Conservation (phyloP, 1,140 invertebrate genomes). For the Drosophila setifemur region DNA sequence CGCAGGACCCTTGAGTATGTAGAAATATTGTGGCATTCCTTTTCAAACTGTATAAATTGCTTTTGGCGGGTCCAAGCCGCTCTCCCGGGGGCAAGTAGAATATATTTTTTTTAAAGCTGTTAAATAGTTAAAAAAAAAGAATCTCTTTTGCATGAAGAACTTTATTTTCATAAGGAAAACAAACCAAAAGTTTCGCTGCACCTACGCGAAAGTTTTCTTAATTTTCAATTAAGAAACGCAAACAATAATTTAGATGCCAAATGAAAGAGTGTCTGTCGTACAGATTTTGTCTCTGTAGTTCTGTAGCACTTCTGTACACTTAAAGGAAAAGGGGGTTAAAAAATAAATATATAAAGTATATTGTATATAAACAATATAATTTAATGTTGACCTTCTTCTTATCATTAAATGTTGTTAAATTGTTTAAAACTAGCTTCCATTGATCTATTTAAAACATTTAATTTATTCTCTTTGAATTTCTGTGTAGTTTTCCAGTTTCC, state of each 20-base stretch:
- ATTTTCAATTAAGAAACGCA: constrained; percentile 69
- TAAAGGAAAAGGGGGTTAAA: too few relatives aligned
- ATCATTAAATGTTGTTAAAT: too few relatives aligned
- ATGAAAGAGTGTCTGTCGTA: constrained; percentile 42
- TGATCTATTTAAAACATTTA: too few relatives aligned
- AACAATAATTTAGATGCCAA: constrained; percentile 63
- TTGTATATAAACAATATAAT: too few relatives aligned
- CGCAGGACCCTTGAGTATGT: constrained; percentile 34
- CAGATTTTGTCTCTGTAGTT: neutral
- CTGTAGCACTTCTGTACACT: constrained; percentile 2
- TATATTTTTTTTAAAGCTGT: constrained; percentile 15
- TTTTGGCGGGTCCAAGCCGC: constrained; percentile 25
- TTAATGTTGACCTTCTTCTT: too few relatives aligned
- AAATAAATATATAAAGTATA: too few relatives aligned
- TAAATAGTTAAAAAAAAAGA: constrained; percentile 3
- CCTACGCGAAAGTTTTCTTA: constrained; percentile 46
- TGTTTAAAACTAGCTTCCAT: too few relatives aligned
- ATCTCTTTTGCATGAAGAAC: neutral
- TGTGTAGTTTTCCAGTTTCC: constrained; percentile 34
- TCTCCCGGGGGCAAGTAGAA: constrained; percentile 6
- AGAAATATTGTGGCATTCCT: constrained; percentile 36
- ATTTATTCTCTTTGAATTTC: neutral
- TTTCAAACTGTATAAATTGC: constrained; percentile 39
- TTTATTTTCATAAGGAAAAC: constrained; percentile 16
- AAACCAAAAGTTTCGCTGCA: constrained; percentile 13